Evolutionary conservation across 2,113 vertebrate genomes (phyloP), one percentile per base, ranked within the genome.

Genomic region (Zeus faber): DNA sequence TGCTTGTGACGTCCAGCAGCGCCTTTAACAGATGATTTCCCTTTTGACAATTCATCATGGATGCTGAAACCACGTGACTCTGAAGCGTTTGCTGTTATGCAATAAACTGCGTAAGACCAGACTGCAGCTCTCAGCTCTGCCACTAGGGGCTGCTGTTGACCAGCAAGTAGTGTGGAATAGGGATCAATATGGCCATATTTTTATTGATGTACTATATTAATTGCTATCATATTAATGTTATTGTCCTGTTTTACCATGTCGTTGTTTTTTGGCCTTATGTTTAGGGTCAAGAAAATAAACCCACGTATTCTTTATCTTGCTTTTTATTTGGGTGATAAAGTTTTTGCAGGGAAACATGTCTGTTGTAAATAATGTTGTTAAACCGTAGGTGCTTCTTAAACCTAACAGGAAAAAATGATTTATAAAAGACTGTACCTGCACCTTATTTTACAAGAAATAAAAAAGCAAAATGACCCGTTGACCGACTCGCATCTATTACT

Each of bases 401-500:
- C 74, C 72, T 82, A 67, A 84, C 72, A 64, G 52, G 66, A 44
- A 66, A 70, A 44, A 66, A 70, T 70, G 54, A 62, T 82, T 90
- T 88, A 76, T 88, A 72, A 83, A 81, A 79, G 61, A 83, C 74
- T 81, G 77, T 81, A 85, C 57, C 65, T 55, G 81, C 64, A 79
- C 57, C 40, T 57, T 86, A 72, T 89, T 89, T 89, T 88, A 37
- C 87, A 89, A 81, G n/a, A 84, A 88, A 87, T 86, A 79, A 85
- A 85, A 81, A 31, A 46, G 47, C 62, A 25, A 74, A 79, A 75
- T 48, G 20, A 46, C 20, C 29, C 33, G n/a, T 37, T n/a, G 33
- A 37, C n/a, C n/a, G 33, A 37, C 33, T 37, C 6, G 13, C n/a
- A n/a, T n/a, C n/a, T n/a, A n/a, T n/a, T n/a, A n/a, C n/a, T n/a